Evolutionary conservation across 2,888 invertebrate species (phyloP), one percentile per base, ranked within the genome.

Genomic region (Drosophila quinaria): DNA sequence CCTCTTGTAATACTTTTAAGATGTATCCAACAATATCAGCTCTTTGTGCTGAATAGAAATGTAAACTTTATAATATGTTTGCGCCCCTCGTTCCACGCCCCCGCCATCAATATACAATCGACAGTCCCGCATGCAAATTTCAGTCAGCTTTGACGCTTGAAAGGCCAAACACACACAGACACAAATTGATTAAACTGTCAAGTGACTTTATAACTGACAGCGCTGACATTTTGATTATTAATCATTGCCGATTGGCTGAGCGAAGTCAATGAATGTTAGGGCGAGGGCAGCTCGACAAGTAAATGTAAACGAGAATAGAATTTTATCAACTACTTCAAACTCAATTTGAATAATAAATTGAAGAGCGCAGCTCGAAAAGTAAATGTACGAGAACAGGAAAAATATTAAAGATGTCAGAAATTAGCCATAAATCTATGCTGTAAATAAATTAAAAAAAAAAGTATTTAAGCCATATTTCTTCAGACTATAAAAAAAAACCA

Each of bases 221-320:
- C 75, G 80, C 71, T 87, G 89, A 84, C 86, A 80, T 78, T 86
- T 89, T 87, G 89, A 86, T 86, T 89, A 89, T 86, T 86, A 86
- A 86, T 86, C 89, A 89, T 80, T 71, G 78, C 83, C 88, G 72
- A 84, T 85, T 80, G 81, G 70, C 65, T 76, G 68, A 69, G 22
- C 65, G 70, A 50, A 74, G 64, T 44, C 75, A 60, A 66, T 41
- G 70, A 58, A 46, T 49, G 46, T 17, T 39, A 41, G 55, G 15
- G 33, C 55, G 76, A 66, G 74, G 63, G 79, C n/a, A 5, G 47
- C 8, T 46, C 2, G 3, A 42, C 41, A 25, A 15, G 19, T 56
- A 15, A n/a, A 50, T 55, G 31, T 42, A n/a, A 42, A 13, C n/a
- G 15, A 13, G 9, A 13, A 29, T 37, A 11, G 10, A 11, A 2